Evolutionary conservation across 2,888 invertebrate genomes (phyloP), one percentile per base, ranked within the genome.

Genomic region (Carabus problematicus): DNA sequence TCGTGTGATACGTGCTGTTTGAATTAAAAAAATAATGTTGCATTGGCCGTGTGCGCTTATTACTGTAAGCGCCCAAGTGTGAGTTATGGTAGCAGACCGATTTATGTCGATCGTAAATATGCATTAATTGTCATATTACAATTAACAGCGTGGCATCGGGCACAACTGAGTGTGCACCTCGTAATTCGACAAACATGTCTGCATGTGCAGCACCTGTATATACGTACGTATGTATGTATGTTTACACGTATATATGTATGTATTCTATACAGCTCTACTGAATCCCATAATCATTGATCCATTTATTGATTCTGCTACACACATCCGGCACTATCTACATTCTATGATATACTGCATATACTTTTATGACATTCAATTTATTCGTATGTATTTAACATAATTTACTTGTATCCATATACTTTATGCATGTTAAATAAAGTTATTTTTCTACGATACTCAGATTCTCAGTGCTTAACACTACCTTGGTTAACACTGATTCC

Each of bases 51-150:
- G 58, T 41, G 11, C 42, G 3, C 2, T 29, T 29, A 52, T 14
- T 14, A 14, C 16, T 14, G 6, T 4, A 14, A 9, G 14, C 16
- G 52, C 16, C 11, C 49, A 8, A 49, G 62, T 60, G 49, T 61
- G 61, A 61, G 29, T 61, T 61, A 61, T 63, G n/a, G n/a, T n/a
- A n/a, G n/a, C n/a, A n/a, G 42, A 63, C 52, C 63, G 16, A 63
- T 63, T 63, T 64, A 55, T 64, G 18, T 11, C 7, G 29, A 55
- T 56, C 64, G 64, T 56, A 64, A 64, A 64, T 64, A 64, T 39
- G 64, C 45, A 64, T 64, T 64, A 64, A 64, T 64, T 56, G 64
- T 64, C 64, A 64, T 45, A 64, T 64, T 64, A 56, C 64, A 64
- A 64, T 56, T 64, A 64, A 64, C 64, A 64, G 43, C 39, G 55